Percentiles rank a stretch among this genome's conserved stretches.
These are phyloP conservation scores for Cataglyphis altisquamis DNA, from an alignment of 2,888 invertebrate species.

Conservation along the genomic window DNA sequence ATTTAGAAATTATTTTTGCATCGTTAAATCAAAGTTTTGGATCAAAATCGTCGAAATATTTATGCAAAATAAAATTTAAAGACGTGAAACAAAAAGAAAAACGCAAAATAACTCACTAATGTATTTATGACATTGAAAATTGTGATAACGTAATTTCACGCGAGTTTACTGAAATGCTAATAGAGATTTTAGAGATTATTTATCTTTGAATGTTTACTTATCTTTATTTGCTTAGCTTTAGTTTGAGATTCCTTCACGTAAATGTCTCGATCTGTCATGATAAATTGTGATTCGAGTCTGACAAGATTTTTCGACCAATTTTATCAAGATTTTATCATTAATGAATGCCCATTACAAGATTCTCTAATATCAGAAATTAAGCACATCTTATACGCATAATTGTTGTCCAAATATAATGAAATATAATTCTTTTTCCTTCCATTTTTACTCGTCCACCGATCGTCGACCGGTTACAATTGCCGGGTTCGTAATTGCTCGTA, in stretches of 20 bases:
- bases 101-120: neutral
- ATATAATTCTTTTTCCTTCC: neutral
- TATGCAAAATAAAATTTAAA: neutral
- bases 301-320: neutral
- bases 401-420: neutral
- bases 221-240: neutral
- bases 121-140: neutral
- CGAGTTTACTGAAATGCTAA: neutral
- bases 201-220: neutral
- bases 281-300: neutral
- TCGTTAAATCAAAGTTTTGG: neutral
- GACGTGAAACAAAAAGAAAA: neutral
- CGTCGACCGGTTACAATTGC: neutral
- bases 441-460: neutral
- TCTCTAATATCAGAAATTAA: neutral
- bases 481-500: constrained; percentile 58
- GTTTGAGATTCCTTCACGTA: neutral
- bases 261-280: neutral
- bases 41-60: too few species aligned
- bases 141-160: constrained; percentile 26
- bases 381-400: neutral
- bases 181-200: constrained; percentile 2
- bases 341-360: neutral
- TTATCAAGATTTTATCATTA: neutral
- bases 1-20: constrained; percentile 14